Base-by-base conservation (phyloP, 2,888 invertebrate species). In the Calliphora vomitoria region DNA sequence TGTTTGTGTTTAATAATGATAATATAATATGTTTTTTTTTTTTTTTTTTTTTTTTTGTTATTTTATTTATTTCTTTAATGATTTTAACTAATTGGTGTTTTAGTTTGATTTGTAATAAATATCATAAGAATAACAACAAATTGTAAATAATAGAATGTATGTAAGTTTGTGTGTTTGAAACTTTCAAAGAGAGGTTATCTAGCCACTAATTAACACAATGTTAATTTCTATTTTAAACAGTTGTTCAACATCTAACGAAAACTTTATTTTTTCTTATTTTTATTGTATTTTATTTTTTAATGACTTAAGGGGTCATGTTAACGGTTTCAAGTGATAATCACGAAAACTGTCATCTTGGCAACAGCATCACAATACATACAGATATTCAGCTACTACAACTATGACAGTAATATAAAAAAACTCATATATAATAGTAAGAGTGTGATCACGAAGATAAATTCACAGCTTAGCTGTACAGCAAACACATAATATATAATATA, bases 281-380 rank as follows among this genome's bases (percentile, higher is more conserved):
- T 35, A 15, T n/a, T n/a, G n/a, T 74, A 58, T 11, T n/a, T 11
- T 38, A 25, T 20, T 38, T 25, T 50, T 38, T 41, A 62, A 44
- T 74, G 20, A 15, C 64, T 68, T 66, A 60, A 58, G 72, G 62
- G 81, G 81, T 76, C 85, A 85, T 62, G 62, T 72, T 85, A 85
- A 85, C 81, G 71, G 76, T 85, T 81, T 60, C 35, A 81, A 71
- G 69, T 71, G 76, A 81, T 81, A 80, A 81, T 85, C 64, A 76
- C 18, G 15, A 76, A 76, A 85, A 72, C 50, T 76, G 76, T 81
- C 85, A 81, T 71, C 76, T 85, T 47, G 69, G 50, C 53, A 80
- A 41, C 25, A 60, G 44, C 13, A 44, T 41, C 13, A 58, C 58
- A 71, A 15, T 38, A 81, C 47, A 35, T 64, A 50, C 55, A 68